These are phyloP conservation scores for Blastobasis lacticolella DNA, from an alignment of 2,888 invertebrate genomes.

Conservation along the genomic window DNA sequence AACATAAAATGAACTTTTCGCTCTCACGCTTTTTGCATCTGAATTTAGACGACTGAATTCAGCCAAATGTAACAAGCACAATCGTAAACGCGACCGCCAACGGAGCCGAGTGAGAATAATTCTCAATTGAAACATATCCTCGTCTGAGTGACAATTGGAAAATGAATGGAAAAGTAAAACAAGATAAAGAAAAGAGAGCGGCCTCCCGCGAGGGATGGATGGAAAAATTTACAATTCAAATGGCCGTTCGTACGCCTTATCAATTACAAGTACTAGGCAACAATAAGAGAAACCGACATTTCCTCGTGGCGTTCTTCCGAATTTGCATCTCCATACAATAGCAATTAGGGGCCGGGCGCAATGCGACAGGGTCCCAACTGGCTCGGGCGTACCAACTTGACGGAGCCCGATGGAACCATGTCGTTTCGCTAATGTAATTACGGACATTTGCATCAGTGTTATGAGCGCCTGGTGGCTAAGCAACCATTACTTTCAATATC, in stretches of 20 bases:
- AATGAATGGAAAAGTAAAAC: conserved; percentile 6
- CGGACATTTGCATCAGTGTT: conserved; percentile 57
- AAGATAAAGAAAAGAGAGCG: conserved; percentile 7
- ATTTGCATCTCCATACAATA: conserved; percentile 55
- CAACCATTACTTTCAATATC: conserved; percentile 50
- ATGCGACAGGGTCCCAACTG: conserved; percentile 41
- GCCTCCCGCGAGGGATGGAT: conserved; percentile 31
- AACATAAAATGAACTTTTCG: too few relatives aligned
- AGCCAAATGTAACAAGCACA: too few relatives aligned
- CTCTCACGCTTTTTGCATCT: too few relatives aligned
- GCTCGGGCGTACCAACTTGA: conserved; percentile 40
- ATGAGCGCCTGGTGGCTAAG: conserved; percentile 45
- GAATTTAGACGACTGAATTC: too few relatives aligned
- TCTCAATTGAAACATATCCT: neutral
- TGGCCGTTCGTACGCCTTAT: conserved; percentile 52
- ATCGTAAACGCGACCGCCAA: too few relatives aligned
- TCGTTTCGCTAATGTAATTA: conserved; percentile 41
- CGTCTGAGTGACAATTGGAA: conserved; percentile 5
- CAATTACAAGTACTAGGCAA: conserved; percentile 66
- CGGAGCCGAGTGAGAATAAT: too few relatives aligned
- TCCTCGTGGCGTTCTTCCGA: conserved; percentile 28
- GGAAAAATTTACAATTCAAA: conserved; percentile 65
- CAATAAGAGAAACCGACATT: conserved; percentile 49
- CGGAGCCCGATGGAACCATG: conserved; percentile 36
- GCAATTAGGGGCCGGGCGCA: conserved; percentile 42